Evolutionary conservation across 2,797 vertebrate species (phyloP).

Genomic region (Myotis pilosus): DNA sequence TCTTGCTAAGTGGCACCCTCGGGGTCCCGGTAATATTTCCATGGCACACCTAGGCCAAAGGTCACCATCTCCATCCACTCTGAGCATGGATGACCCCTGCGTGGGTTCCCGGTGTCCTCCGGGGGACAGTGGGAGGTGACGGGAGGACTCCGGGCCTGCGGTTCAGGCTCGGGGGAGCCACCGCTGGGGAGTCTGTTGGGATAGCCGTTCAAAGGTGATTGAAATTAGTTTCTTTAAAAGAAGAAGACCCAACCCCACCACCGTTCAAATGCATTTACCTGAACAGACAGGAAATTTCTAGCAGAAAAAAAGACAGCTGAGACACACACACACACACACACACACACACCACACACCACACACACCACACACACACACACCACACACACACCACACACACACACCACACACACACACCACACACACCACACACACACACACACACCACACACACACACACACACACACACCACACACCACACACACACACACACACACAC

Average conservation of each 20-base stretch:
- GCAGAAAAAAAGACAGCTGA: not conserved
- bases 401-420: not conserved
- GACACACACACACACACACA: not conserved
- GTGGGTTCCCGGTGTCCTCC: not conserved
- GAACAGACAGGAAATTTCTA: not conserved
- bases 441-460: not conserved
- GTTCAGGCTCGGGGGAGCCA: not conserved
- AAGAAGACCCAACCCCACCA: not conserved
- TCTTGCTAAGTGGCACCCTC: not conserved
- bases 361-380: not conserved
- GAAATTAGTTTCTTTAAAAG: not conserved
- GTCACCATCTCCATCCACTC: rapidly evolving
- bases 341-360: no score
- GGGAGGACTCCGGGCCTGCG: not conserved
- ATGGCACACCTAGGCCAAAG: not conserved
- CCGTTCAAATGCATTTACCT: not conserved
- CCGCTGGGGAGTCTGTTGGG: not conserved
- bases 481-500: not conserved
- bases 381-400: not conserved
- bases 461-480: no score
- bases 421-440: not conserved
- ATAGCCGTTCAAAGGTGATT: not conserved
- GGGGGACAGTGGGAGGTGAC: not conserved
- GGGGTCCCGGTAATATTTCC: not conserved
- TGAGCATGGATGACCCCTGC: not conserved